Evolutionary conservation across 2,888 invertebrate genomes (phyloP).

Genomic region (Lycaena phlaeas): DNA sequence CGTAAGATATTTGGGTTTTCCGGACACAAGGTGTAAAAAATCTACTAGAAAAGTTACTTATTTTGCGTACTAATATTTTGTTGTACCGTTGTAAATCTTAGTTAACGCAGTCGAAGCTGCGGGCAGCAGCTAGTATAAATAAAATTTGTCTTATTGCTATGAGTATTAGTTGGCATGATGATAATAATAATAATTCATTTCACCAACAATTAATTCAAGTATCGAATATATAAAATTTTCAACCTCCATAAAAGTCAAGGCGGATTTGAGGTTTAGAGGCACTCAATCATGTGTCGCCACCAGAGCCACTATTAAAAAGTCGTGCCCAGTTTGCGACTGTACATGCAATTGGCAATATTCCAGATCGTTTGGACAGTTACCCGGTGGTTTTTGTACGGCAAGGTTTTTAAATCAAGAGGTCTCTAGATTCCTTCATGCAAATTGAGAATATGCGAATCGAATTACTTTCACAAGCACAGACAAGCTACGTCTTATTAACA

Average conservation of each 20-base stretch:
- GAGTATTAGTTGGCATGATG: too few relatives aligned
- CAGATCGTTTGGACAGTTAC: slow-evolving; percentile 30
- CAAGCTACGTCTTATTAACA: too few relatives aligned
- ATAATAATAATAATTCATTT: too few relatives aligned
- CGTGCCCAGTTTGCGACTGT: slow-evolving; percentile 24
- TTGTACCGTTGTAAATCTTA: too few relatives aligned
- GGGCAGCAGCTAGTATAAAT: too few relatives aligned
- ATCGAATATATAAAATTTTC: not conserved
- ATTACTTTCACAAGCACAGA: too few relatives aligned
- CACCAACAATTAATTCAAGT: not conserved
- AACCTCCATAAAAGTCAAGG: slow-evolving; percentile 4
- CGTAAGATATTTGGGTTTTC: too few relatives aligned
- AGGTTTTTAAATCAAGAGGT: slow-evolving; percentile 15
- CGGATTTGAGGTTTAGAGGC: slow-evolving; percentile 12
- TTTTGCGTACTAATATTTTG: too few relatives aligned
- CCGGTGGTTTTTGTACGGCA: slow-evolving; percentile 30
- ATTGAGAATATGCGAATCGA: not conserved
- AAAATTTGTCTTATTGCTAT: too few relatives aligned
- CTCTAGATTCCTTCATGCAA: not conserved
- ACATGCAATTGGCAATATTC: slow-evolving; percentile 41
- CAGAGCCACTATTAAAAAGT: slow-evolving; percentile 31
- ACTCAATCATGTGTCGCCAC: slow-evolving; percentile 26
- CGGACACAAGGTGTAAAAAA: too few relatives aligned
- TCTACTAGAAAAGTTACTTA: too few relatives aligned
- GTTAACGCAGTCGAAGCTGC: too few relatives aligned